These are phyloP conservation scores for Phrynosoma blainvillii DNA, from an alignment of 2,113 vertebrate genomes.

Conservation along the genomic window DNA sequence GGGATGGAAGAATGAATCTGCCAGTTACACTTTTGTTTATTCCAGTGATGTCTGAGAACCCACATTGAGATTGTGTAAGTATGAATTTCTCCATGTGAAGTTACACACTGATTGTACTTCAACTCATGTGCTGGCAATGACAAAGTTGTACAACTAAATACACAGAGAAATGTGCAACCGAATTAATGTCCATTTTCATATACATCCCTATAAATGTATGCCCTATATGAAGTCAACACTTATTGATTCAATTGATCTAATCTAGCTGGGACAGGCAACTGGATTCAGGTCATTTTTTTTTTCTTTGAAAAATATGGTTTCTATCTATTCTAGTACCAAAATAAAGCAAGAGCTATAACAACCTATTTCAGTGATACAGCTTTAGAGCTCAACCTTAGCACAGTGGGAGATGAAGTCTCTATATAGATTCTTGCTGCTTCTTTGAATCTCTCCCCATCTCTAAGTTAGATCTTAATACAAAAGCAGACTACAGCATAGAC, in stretches of 20 bases:
- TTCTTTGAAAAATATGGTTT: neutral
- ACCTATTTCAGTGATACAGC: constrained; percentile 41
- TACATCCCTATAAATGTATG: too few species aligned
- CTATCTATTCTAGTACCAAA: neutral
- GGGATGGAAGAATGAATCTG: too few species aligned
- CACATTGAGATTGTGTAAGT: too few species aligned
- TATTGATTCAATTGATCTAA: neutral
- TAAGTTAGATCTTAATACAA: constrained; percentile 52
- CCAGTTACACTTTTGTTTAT: too few species aligned
- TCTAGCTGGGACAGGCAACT: neutral
- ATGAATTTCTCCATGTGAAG: too few species aligned
- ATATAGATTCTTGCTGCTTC: constrained; percentile 44
- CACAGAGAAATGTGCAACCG: too few species aligned
- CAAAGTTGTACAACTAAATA: too few species aligned
- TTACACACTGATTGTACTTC: too few species aligned
- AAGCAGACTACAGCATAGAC: constrained; percentile 57
- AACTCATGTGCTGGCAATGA: too few species aligned
- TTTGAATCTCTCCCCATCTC: constrained; percentile 48
- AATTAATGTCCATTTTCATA: too few species aligned
- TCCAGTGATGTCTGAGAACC: too few species aligned
- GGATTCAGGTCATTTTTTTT: neutral
- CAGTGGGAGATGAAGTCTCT: constrained; percentile 46
- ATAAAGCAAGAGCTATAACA: constrained; percentile 18
- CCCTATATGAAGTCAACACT: neutral
- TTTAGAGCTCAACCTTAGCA: constrained; percentile 47